Percentiles rank a stretch among this genome's conserved stretches.
Conservation (phyloP, 1,140 invertebrate species). For the Popillia japonica region DNA sequence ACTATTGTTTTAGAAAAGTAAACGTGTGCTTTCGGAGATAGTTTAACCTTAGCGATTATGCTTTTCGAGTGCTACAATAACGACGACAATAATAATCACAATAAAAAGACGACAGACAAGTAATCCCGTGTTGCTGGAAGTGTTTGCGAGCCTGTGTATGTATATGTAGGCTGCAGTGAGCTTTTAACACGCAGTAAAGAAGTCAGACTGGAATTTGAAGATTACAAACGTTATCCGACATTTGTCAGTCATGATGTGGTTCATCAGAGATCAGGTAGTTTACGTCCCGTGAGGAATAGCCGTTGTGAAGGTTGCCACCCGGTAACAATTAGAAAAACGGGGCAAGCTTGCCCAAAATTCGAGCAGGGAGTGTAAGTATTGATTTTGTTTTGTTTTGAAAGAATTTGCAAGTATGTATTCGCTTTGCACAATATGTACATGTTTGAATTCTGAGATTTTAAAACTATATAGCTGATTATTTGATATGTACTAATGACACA, state of each 20-base stretch:
- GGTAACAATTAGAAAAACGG: constrained; percentile 56
- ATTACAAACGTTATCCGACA: constrained; percentile 42
- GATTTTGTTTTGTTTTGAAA: constrained; percentile 40
- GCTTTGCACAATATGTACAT: no score
- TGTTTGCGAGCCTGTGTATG: constrained; percentile 13
- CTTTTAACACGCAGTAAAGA: background rate
- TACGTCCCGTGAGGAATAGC: constrained; percentile 46
- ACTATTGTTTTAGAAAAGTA: no score
- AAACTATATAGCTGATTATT: no score
- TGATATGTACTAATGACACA: no score
- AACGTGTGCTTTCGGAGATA: no score
- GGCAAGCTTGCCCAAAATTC: constrained; percentile 60
- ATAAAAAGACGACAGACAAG: background rate
- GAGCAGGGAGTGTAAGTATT: constrained; percentile 56
- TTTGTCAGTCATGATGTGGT: constrained; percentile 37
- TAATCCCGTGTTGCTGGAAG: constrained; percentile 25
- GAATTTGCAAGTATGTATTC: no score
- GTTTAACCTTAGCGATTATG: constrained; percentile 17
- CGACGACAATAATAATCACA: background rate
- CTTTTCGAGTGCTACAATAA: constrained; percentile 1
- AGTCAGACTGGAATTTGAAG: constrained; percentile 50
- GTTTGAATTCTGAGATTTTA: no score
- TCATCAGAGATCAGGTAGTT: constrained; percentile 36
- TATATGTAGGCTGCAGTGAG: background rate
- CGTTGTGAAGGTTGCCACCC: constrained; percentile 55